Conservation (phyloP, 2,113 vertebrate genomes). For the Perca fluviatilis region DNA sequence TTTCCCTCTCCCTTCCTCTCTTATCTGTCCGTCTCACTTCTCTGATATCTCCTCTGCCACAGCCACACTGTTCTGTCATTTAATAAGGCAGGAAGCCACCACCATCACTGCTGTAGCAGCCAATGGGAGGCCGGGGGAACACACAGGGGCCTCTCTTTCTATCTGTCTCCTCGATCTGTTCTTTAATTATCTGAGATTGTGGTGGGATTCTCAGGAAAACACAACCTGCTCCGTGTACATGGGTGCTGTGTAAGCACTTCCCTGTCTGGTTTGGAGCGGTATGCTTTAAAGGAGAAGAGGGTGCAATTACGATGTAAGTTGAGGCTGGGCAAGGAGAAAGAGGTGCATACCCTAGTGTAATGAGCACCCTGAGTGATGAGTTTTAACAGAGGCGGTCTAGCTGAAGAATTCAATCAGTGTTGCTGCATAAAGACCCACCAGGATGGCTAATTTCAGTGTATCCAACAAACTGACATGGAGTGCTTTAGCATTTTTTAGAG, state of each 20-base stretch:
- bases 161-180: not conserved
- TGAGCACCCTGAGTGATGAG: constrained; percentile 10
- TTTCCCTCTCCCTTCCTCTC: constrained; percentile 13
- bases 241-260: constrained; percentile 10
- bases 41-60: constrained; percentile 24
- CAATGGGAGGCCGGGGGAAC: not conserved
- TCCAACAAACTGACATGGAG: not conserved
- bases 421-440: not conserved
- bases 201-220: not conserved
- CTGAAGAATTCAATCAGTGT: not conserved
- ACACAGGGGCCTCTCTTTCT: not conserved
- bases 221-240: constrained; percentile 5
- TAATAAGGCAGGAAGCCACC: not conserved
- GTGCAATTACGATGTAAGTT: constrained; percentile 27
- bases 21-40: constrained; percentile 39
- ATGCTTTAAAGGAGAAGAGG: constrained; percentile 10
- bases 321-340: constrained; percentile 1
- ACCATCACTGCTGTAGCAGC: not conserved
- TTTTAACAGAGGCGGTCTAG: constrained; percentile 10
- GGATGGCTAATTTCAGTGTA: not conserved
- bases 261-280: constrained; percentile 3
- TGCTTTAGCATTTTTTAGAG: not conserved
- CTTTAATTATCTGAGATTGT: not conserved
- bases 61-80: constrained; percentile 41
- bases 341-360: not conserved